phyloP scores from a whole-genome alignment of 2,888 invertebrate species.

The Ormyrus pomaceus region DNA sequence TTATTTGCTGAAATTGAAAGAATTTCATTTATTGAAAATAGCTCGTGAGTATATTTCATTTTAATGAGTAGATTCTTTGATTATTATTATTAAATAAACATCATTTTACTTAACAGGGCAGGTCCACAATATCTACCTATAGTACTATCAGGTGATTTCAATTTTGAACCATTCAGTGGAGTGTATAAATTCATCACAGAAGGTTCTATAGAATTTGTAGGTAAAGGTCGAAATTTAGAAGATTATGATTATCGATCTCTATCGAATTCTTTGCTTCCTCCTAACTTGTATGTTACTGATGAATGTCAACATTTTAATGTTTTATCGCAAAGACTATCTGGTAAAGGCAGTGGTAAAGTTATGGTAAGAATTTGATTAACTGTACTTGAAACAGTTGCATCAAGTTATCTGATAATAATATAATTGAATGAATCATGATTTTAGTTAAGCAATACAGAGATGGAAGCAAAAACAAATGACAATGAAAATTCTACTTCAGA shows the following conservation, averaged over 20 bases:
- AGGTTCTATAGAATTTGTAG: conserved; percentile 78
- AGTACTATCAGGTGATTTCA: conserved; percentile 95
- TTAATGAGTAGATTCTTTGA: conserved; percentile 24
- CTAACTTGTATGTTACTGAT: conserved; percentile 77
- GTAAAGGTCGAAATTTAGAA: conserved; percentile 73
- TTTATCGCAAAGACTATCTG: conserved; percentile 75
- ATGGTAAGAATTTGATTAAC: conserved; percentile 49
- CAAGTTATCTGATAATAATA: conserved; percentile 1
- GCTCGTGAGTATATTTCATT: conserved; percentile 64
- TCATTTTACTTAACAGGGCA: conserved; percentile 58
- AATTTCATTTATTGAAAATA: conserved; percentile 79
- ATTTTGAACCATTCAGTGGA: conserved; percentile 85
- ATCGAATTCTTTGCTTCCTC: conserved; percentile 70
- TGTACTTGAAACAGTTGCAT: background rate
- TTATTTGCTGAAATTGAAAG: conserved; percentile 91
- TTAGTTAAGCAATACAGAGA: conserved; percentile 64
- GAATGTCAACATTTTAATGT: conserved; percentile 80
- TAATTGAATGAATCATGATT: conserved; percentile 34
- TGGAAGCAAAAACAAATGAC: background rate
- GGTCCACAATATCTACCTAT: conserved; percentile 82
- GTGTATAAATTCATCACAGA: conserved; percentile 83
- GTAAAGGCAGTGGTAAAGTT: conserved; percentile 55
- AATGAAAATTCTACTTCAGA: background rate
- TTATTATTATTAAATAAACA: conserved; percentile 10
- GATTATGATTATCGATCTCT: conserved; percentile 70